Conservation (phyloP, 2,797 vertebrate genomes). For the Apogon talboti region DNA sequence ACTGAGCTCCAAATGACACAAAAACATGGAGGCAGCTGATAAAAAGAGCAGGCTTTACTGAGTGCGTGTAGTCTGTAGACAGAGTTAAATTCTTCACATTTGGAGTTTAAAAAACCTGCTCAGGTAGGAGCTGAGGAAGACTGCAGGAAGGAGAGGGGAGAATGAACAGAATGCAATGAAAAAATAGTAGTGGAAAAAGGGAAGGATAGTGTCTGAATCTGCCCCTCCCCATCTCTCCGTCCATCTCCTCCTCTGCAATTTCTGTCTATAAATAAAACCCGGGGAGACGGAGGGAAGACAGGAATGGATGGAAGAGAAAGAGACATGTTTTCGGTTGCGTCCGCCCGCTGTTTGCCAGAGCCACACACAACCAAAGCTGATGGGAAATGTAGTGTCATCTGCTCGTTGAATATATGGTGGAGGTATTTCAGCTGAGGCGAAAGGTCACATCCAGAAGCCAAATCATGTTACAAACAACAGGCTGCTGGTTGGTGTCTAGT, state of each 20-base stretch:
- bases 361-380: conserved; percentile 18
- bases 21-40: conserved; percentile 54
- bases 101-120: conserved; percentile 63
- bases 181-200: conserved; percentile 2
- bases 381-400: conserved; percentile 22
- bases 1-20: conserved; percentile 43
- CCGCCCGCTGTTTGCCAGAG: conserved; percentile 12
- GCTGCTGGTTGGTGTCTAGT: conserved; percentile 38
- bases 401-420: conserved; percentile 18
- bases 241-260: conserved; percentile 59
- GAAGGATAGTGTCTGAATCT: conserved; percentile 17
- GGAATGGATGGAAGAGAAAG: conserved; percentile 26
- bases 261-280: conserved; percentile 76
- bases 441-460: conserved; percentile 45
- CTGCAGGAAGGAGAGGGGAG: conserved; percentile 40
- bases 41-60: conserved; percentile 30
- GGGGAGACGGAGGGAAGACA: conserved; percentile 54
- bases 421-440: conserved; percentile 42
- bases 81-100: conserved; percentile 72
- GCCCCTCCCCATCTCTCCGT: conserved; percentile 32
- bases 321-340: neutral
- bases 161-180: conserved; percentile 20
- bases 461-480: conserved; percentile 36
- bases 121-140: conserved; percentile 71
- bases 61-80: conserved; percentile 40